A percentile compares a stretch with the other conserved stretches of the same genome.
These are phyloP conservation scores for Oscheius sp. DNA, from an alignment of 2,888 invertebrate species.

Conservation along the genomic window DNA sequence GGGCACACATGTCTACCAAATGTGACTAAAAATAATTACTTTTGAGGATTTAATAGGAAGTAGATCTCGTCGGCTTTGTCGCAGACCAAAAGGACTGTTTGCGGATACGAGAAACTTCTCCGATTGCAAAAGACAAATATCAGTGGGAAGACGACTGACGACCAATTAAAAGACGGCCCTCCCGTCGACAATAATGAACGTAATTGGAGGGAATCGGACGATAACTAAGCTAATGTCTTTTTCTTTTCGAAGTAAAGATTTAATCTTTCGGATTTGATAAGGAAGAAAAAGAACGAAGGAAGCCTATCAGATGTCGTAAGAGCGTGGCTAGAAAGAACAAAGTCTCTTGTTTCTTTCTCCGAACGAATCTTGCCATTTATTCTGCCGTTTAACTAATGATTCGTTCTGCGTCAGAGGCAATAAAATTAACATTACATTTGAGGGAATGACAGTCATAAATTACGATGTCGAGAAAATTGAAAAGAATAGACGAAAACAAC, in stretches of 20 bases:
- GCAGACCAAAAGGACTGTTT: slow-evolving; percentile 11
- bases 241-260: not conserved
- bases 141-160: slow-evolving; percentile 1
- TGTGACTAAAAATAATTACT: not conserved
- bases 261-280: too few species aligned
- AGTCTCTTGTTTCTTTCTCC: not conserved
- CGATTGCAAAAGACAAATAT: slow-evolving; percentile 23
- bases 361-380: not conserved
- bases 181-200: not conserved
- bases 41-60: not conserved
- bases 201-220: slow-evolving; percentile 1
- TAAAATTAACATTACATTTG: slow-evolving; percentile 2
- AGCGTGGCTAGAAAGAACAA: too few species aligned
- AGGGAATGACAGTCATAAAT: not conserved
- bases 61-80: not conserved
- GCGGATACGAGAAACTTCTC: slow-evolving; percentile 9
- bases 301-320: too few species aligned
- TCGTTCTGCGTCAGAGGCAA: slow-evolving; percentile 9
- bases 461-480: not conserved
- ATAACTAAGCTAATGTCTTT: not conserved
- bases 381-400: not conserved
- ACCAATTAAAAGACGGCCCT: not conserved
- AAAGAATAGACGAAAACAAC: not conserved
- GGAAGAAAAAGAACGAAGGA: too few species aligned
- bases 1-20: not conserved